A percentile compares a stretch with the other conserved stretches of the same genome.
Evolutionary conservation across 2,888 invertebrate species (phyloP).

Genomic region (Drosophila villosipedis): DNA sequence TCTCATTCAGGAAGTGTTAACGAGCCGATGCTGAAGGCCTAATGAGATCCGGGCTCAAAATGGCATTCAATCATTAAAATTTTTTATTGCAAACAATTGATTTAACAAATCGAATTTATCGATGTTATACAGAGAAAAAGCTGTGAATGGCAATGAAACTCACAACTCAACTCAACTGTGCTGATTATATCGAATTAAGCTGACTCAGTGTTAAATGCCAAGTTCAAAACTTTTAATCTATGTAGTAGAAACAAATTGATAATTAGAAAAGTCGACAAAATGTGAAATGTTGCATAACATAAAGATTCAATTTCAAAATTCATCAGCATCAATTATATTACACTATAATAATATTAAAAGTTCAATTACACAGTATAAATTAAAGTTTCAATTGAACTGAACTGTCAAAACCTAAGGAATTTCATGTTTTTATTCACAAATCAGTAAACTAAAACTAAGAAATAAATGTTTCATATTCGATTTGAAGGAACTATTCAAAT

Average conservation of each 20-base stretch:
- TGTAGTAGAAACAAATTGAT: neutral
- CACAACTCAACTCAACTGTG: neutral
- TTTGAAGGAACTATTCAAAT: neutral
- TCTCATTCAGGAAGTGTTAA: conserved; percentile 44
- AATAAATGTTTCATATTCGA: neutral
- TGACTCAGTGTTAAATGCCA: neutral
- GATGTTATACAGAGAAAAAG: neutral
- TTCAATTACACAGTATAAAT: too few species aligned
- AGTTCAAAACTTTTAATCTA: neutral
- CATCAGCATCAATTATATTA: neutral
- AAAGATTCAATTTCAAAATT: neutral
- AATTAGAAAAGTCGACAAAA: neutral
- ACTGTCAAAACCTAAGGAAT: too few species aligned
- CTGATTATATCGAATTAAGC: neutral
- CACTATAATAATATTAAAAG: neutral
- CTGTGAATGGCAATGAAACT: neutral
- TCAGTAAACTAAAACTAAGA: too few species aligned
- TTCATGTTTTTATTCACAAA: too few species aligned
- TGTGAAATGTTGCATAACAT: neutral
- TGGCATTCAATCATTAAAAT: conserved; percentile 9
- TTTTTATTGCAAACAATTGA: neutral
- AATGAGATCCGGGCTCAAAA: conserved; percentile 27
- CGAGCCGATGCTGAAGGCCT: conserved; percentile 4
- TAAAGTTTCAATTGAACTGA: too few species aligned
- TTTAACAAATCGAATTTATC: conserved; percentile 6